These are phyloP conservation scores for Tachystola acroxantha DNA, from an alignment of 2,888 invertebrate species.

Conservation along the genomic window DNA sequence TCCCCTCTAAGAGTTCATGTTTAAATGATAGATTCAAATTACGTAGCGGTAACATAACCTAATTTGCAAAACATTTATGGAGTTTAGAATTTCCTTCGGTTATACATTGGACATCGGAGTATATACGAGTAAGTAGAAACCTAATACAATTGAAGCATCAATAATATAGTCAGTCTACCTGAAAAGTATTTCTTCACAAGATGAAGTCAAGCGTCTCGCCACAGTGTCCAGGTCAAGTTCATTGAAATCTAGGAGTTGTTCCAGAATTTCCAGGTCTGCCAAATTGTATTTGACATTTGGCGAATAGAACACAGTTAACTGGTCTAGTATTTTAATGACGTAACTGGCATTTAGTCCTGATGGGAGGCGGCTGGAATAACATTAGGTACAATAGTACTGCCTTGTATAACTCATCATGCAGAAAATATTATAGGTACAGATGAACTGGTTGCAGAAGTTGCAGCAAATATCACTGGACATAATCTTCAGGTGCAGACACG, in stretches of 20 bases:
- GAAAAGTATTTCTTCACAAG: conserved; percentile 44
- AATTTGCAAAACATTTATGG: no score
- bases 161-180: no score
- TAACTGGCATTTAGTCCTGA: conserved; percentile 25
- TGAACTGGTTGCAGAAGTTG: background rate
- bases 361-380: conserved; percentile 38
- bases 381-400: no score
- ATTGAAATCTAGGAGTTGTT: conserved; percentile 38
- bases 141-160: no score
- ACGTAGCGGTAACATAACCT: no score
- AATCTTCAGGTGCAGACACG: no score
- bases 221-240: conserved; percentile 32
- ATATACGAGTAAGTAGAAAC: no score
- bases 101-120: no score
- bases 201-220: conserved; percentile 27
- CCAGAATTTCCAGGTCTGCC: conserved; percentile 31
- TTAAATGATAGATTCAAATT: no score
- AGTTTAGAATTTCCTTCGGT: no score
- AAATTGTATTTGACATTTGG: conserved; percentile 31
- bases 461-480: no score
- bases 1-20: no score
- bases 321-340: conserved; percentile 25
- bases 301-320: conserved; percentile 43
- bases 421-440: background rate
- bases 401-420: background rate